A percentile compares a stretch with the other conserved stretches of the same genome.
Conservation (phyloP, 2,797 vertebrate species). For the Nyctalus aviator region DNA sequence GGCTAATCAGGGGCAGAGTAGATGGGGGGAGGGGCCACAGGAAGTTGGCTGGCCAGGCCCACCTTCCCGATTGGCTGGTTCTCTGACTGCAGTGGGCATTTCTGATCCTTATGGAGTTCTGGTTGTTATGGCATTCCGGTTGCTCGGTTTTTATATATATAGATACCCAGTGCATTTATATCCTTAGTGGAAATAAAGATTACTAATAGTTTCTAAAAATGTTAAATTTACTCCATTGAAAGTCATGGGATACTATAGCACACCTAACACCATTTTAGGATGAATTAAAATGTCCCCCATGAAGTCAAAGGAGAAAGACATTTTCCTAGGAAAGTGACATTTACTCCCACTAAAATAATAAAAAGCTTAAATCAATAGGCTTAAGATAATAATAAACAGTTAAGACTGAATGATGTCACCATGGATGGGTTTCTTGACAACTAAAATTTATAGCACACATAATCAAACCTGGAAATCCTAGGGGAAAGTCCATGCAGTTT, state of each 20-base stretch:
- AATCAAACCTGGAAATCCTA: neutral
- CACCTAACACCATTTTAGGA: neutral
- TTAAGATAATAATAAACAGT: constrained; percentile 29
- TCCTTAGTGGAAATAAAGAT: neutral
- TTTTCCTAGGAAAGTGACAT: neutral
- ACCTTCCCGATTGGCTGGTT: too few relatives aligned
- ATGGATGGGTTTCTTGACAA: neutral
- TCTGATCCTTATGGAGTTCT: too few relatives aligned
- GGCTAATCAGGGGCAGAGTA: too few relatives aligned
- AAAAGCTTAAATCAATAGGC: constrained; percentile 12
- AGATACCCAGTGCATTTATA: neutral
- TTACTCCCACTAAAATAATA: constrained; percentile 34
- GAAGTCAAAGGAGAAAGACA: constrained; percentile 52
- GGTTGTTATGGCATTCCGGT: too few relatives aligned
- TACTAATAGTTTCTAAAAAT: constrained; percentile 39
- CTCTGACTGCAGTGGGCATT: too few relatives aligned
- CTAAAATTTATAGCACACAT: neutral
- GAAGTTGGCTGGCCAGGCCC: too few relatives aligned
- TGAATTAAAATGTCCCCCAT: constrained; percentile 14
- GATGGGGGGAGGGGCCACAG: too few relatives aligned
- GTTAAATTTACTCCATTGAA: constrained; percentile 19
- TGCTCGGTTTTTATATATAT: too few relatives aligned
- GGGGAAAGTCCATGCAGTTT: neutral
- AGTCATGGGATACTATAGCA: neutral
- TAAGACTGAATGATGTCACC: neutral